Base-by-base conservation (phyloP, 2,888 invertebrate species). In the Chorisops tibialis region DNA sequence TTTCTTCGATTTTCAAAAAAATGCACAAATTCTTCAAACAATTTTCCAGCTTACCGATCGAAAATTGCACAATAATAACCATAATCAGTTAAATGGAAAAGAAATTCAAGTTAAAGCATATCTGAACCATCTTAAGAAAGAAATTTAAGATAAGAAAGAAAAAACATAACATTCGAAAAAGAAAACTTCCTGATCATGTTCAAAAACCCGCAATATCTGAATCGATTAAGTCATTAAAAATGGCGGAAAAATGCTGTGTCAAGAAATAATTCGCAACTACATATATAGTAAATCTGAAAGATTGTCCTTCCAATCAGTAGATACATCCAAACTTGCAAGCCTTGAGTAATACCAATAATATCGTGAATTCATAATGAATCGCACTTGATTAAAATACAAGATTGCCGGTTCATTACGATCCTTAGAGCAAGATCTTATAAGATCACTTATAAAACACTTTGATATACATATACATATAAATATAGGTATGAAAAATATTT, bases 311-410 rank as follows among this genome's bases (percentile, higher is more conserved):
- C 21, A 48, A 48, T 22, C 48, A n/a, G 24, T 12, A 22, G 48
- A 6, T 48, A 22, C 22, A 48, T 48, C 48, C 19, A n/a, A 48
- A 48, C 6, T 41, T 12, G 6, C 14, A 41, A 37, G 41, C 18
- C 12, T 52, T 37, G 35, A 51, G 47, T 16, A 50, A 45, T 22
- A 50, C 50, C 14, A 39, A 49, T 45, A 59, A 49, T 62, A 38
- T 39, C 39, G 41, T 61, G 63, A 56, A 65, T 65, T 63, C 54
- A 59, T 63, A 63, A 63, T 65, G 61, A 59, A 65, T 63, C 30
- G 59, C 58, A 61, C 54, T 61, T 63, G 65, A 65, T 65, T 65
- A 59, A 65, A 65, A 59, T 59, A 38, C 48, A 35, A 63, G 61
- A 65, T 65, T 60, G 43, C 37, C 51, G 45, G n/a, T 61, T 65